A percentile compares a stretch with the other conserved stretches of the same genome.
Evolutionary conservation across 2,888 invertebrate species (phyloP).

Genomic region (Adineta ricciae): DNA sequence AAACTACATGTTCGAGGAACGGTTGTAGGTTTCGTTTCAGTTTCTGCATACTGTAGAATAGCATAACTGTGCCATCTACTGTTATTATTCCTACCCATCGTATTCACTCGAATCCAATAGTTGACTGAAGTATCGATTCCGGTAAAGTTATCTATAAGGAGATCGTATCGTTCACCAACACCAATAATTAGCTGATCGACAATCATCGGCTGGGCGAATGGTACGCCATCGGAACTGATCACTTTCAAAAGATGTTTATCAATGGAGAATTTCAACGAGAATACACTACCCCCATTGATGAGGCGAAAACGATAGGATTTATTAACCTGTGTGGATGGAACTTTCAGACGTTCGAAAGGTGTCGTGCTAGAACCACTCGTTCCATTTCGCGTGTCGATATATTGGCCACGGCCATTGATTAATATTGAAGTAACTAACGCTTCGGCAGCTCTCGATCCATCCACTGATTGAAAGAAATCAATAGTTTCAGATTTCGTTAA

Average conservation of each 20-base stretch:
- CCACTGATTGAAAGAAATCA: neutral
- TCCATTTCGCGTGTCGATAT: too few species aligned
- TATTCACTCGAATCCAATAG: constrained; percentile 41
- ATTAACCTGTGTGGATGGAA: too few species aligned
- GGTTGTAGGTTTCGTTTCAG: too few species aligned
- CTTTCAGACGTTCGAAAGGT: too few species aligned
- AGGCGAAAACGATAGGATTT: constrained; percentile 37
- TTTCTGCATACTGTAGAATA: too few species aligned
- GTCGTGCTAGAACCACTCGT: too few species aligned
- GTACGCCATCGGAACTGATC: constrained; percentile 39
- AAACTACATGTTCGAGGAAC: too few species aligned
- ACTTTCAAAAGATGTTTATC: constrained; percentile 37
- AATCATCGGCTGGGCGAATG: constrained; percentile 37
- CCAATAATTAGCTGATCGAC: constrained; percentile 36
- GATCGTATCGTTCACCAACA: constrained; percentile 41
- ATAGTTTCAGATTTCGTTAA: neutral
- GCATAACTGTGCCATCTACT: neutral
- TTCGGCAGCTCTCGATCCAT: neutral
- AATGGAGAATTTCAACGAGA: constrained; percentile 39
- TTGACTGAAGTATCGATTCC: constrained; percentile 32
- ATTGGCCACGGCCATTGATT: constrained; percentile 38
- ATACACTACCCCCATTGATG: constrained; percentile 37
- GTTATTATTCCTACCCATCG: constrained; percentile 35
- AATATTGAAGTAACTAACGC: constrained; percentile 36
- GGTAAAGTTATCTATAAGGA: constrained; percentile 36